A percentile compares a stretch with the other conserved stretches of the same genome.
Evolutionary conservation across 2,888 invertebrate species (phyloP).

Genomic region (Imbricaverruca yamaguchii): DNA sequence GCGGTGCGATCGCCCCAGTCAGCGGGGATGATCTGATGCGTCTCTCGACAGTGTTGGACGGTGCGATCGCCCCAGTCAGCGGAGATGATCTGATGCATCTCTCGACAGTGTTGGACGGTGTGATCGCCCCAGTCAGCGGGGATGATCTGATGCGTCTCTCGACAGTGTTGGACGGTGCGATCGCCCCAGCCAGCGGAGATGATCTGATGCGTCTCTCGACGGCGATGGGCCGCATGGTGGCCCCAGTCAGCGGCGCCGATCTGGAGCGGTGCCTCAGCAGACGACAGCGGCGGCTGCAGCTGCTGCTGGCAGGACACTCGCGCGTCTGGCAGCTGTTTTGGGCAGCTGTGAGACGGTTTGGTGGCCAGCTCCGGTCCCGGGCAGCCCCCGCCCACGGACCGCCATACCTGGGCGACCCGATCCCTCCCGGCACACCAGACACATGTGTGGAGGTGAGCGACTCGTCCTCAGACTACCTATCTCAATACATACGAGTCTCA

Average conservation of each 20-base stretch:
- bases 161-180: too few relatives aligned
- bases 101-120: too few relatives aligned
- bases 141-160: too few relatives aligned
- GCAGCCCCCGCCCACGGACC: not conserved
- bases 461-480: too few relatives aligned
- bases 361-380: not conserved
- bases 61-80: too few relatives aligned
- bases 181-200: not conserved
- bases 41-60: too few relatives aligned
- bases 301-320: constrained; percentile 10
- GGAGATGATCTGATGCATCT: too few relatives aligned
- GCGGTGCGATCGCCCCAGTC: too few relatives aligned
- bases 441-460: constrained; percentile 10
- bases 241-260: not conserved
- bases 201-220: not conserved
- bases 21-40: too few relatives aligned
- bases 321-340: constrained; percentile 19
- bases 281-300: not conserved
- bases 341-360: not conserved
- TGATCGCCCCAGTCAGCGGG: too few relatives aligned
- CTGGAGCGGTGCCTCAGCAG: not conserved
- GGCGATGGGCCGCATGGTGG: not conserved
- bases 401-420: not conserved
- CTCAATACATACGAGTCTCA: too few relatives aligned
- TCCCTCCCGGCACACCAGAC: not conserved